Conservation (phyloP, 2,888 invertebrate species). For the Drosophila cognata region DNA sequence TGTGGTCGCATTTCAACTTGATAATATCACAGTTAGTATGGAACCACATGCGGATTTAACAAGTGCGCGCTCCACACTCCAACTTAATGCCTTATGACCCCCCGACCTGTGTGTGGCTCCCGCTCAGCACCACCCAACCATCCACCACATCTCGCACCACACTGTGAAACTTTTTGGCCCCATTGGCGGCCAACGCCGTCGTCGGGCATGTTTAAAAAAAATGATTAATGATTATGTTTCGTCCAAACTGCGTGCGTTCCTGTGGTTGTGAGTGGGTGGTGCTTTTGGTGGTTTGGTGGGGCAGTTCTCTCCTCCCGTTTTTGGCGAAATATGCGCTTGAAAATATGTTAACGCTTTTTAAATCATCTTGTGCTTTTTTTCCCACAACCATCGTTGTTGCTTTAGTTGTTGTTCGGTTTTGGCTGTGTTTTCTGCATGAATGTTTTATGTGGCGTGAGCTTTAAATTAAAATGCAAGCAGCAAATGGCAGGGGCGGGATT, state of each 20-base stretch:
- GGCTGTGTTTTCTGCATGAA: slow-evolving; percentile 23
- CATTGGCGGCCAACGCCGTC: slow-evolving; percentile 22
- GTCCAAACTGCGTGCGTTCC: slow-evolving; percentile 63
- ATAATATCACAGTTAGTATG: slow-evolving; percentile 71
- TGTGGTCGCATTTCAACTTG: slow-evolving; percentile 70
- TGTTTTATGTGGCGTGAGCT: slow-evolving; percentile 35
- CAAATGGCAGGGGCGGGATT: slow-evolving; percentile 29
- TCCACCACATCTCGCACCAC: not conserved
- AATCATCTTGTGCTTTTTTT: slow-evolving; percentile 62
- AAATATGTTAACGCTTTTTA: slow-evolving; percentile 79
- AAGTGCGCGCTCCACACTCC: slow-evolving; percentile 50
- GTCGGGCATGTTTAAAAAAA: slow-evolving; percentile 58
- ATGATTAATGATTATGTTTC: slow-evolving; percentile 77
- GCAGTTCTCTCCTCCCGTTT: not conserved
- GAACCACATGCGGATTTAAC: slow-evolving; percentile 68
- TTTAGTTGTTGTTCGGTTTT: slow-evolving; percentile 23
- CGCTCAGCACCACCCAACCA: not conserved
- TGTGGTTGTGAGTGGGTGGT: slow-evolving; percentile 23
- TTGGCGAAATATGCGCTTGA: slow-evolving; percentile 54
- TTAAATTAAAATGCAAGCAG: slow-evolving; percentile 50
- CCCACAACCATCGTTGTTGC: not conserved
- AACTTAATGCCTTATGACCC: slow-evolving; percentile 75
- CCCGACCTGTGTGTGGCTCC: slow-evolving; percentile 31
- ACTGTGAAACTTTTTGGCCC: slow-evolving; percentile 61
- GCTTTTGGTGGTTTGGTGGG: not conserved